Evolutionary conservation across 2,888 invertebrate genomes (phyloP).

Genomic region (Anticlea derivata): DNA sequence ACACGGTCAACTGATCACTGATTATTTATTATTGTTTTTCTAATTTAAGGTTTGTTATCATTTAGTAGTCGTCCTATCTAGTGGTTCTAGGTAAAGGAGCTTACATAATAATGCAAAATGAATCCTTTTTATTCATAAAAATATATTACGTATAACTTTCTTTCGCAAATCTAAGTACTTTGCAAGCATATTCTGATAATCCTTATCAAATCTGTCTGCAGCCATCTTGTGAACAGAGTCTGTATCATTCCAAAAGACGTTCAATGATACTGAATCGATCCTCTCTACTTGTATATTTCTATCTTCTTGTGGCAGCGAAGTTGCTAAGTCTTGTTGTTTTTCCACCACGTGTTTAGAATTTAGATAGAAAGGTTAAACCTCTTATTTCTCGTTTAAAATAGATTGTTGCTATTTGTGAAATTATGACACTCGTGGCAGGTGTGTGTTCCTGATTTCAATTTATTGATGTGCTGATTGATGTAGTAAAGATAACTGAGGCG

Average conservation of each 20-base stretch:
- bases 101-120: no score
- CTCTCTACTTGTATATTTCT: neutral
- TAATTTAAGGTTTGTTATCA: no score
- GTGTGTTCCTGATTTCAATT: neutral
- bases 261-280: constrained; percentile 25
- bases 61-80: no score
- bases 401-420: constrained; percentile 1
- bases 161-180: neutral
- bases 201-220: constrained; percentile 21
- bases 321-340: neutral
- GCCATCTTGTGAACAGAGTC: constrained; percentile 33
- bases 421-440: constrained; percentile 1
- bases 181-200: constrained; percentile 28
- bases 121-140: no score
- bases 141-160: neutral
- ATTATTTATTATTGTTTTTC: no score
- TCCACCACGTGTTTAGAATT: neutral
- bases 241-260: constrained; percentile 17
- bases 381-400: constrained; percentile 4
- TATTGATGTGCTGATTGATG: neutral
- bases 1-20: no score
- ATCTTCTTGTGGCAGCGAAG: neutral
- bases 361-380: neutral
- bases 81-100: no score
- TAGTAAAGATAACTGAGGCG: no score